These are phyloP conservation scores for Phortica magna DNA, from an alignment of 2,888 invertebrate genomes.

Conservation along the genomic window DNA sequence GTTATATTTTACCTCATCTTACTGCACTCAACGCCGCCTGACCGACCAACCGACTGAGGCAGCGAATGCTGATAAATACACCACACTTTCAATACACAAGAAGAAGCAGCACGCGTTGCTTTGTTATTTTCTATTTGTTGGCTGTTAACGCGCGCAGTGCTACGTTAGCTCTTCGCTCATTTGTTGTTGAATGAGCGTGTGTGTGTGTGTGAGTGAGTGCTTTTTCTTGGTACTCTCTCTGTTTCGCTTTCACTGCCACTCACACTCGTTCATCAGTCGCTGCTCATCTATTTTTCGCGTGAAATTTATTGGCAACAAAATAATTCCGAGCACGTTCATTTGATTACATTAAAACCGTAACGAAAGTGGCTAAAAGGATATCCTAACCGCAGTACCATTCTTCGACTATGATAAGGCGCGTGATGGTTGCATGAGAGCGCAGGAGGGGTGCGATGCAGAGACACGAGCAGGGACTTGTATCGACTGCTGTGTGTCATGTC, in stretches of 20 bases:
- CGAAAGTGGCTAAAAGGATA: slow-evolving; percentile 72
- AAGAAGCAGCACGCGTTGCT: no score
- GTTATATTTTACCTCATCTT: background rate
- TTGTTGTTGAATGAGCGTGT: no score
- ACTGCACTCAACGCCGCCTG: background rate
- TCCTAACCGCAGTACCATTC: background rate
- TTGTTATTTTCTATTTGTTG: no score
- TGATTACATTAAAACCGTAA: slow-evolving; percentile 70
- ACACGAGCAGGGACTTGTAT: background rate
- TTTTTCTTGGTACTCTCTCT: slow-evolving; percentile 33
- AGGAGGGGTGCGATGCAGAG: no score
- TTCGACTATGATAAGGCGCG: no score
- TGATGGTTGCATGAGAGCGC: no score
- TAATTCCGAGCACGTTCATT: slow-evolving; percentile 75
- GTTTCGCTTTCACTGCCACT: background rate
- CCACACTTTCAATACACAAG: no score
- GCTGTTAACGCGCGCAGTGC: no score
- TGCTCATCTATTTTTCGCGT: slow-evolving; percentile 64
- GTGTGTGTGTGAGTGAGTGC: slow-evolving; percentile 9
- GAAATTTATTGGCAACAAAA: slow-evolving; percentile 71
- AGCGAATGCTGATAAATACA: no score
- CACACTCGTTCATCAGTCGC: slow-evolving; percentile 37
- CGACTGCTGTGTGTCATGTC: background rate
- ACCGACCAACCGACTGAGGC: no score
- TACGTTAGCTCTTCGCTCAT: no score